These are phyloP conservation scores for Sarcoramphus papa DNA, from an alignment of 2,797 vertebrate genomes.

Conservation along the genomic window DNA sequence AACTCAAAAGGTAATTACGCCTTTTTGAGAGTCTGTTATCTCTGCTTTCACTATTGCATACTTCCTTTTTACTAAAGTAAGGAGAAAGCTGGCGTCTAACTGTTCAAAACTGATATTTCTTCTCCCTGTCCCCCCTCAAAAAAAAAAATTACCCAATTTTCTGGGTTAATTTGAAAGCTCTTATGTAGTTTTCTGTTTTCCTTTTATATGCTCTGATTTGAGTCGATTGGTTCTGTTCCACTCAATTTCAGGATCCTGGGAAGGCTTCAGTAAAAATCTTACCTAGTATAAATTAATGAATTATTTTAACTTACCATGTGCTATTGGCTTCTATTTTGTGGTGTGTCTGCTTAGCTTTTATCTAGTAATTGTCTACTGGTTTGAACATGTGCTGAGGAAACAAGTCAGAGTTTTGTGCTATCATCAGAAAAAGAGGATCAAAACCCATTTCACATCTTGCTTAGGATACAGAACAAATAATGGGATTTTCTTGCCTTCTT, in stretches of 20 bases:
- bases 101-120: neutral
- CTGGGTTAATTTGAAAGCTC: neutral
- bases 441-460: neutral
- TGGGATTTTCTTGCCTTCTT: neutral
- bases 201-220: neutral
- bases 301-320: neutral
- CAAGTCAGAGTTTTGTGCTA: neutral
- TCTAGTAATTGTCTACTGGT: neutral
- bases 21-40: neutral
- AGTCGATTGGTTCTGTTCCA: neutral
- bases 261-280: neutral
- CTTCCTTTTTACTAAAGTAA: neutral
- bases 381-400: neutral
- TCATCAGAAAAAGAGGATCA: neutral
- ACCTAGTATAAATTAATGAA: neutral
- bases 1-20: neutral
- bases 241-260: neutral
- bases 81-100: neutral
- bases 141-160: neutral
- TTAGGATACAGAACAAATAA: neutral
- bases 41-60: neutral
- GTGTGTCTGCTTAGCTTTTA: neutral
- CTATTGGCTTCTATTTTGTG: neutral
- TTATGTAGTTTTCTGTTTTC: neutral
- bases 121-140: fast-evolving